phyloP scores from a whole-genome alignment of 2,888 invertebrate genomes.

The Bruchidius siliquastri region DNA sequence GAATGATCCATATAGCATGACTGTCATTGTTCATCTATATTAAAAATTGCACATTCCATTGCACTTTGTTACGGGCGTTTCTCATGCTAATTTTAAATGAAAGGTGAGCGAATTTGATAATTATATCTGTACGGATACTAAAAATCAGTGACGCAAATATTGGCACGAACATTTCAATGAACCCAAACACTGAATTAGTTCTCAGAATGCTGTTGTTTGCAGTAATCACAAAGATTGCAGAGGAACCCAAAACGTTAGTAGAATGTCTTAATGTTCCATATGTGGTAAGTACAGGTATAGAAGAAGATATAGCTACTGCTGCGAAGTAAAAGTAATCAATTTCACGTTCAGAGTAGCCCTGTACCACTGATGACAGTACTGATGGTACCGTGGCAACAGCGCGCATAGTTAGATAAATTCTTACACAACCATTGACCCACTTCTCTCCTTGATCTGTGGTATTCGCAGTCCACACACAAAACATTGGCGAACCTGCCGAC shows the following conservation, averaged over 20 bases:
- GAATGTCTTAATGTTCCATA: no score
- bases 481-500: conserved; percentile 24
- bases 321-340: no score
- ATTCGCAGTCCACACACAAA: conserved; percentile 22
- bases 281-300: no score
- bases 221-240: no score
- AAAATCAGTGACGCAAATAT: not conserved
- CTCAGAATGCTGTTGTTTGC: no score
- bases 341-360: no score
- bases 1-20: not conserved
- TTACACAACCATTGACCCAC: conserved; percentile 35
- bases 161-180: not conserved
- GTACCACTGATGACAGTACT: not conserved
- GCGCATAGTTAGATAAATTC: conserved; percentile 28
- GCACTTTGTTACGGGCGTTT: not conserved
- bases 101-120: not conserved
- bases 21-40: not conserved
- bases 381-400: conserved; percentile 13
- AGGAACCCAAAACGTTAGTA: no score
- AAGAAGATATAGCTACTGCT: no score
- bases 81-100: not conserved
- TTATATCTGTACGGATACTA: not conserved
- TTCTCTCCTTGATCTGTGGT: conserved; percentile 26
- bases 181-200: not conserved
- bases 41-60: not conserved